Evolutionary conservation across 2,797 vertebrate genomes (phyloP).

Genomic region (Thunnus albacares): DNA sequence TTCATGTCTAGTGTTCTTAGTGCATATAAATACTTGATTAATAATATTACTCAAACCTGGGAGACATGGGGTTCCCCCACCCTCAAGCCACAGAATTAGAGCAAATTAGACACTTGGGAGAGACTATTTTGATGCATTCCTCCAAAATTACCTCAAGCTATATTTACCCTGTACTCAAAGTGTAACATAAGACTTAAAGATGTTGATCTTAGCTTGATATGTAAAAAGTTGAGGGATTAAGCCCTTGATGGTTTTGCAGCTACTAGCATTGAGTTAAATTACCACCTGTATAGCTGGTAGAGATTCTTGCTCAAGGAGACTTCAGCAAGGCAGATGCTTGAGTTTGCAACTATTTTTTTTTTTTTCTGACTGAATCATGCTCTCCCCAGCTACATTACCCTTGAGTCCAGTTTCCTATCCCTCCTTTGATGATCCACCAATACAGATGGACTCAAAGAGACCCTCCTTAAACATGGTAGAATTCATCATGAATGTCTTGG

Average conservation of each 20-base stretch:
- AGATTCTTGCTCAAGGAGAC: slow-evolving; percentile 13
- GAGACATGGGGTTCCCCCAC: slow-evolving; percentile 36
- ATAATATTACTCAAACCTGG: slow-evolving; percentile 54
- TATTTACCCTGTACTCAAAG: slow-evolving; percentile 43
- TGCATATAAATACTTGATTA: slow-evolving; percentile 62
- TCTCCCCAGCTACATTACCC: neutral
- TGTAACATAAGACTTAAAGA: slow-evolving; percentile 31
- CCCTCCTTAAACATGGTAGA: neutral
- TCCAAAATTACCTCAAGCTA: slow-evolving; percentile 59
- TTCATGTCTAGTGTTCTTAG: slow-evolving; percentile 24
- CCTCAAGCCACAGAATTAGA: slow-evolving; percentile 43
- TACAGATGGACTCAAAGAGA: neutral
- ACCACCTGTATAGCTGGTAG: neutral
- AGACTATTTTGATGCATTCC: slow-evolving; percentile 69
- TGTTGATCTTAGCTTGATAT: slow-evolving; percentile 38
- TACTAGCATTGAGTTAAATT: neutral
- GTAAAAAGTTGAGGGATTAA: slow-evolving; percentile 13
- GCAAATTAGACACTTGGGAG: slow-evolving; percentile 63
- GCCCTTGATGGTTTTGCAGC: neutral
- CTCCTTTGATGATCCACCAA: slow-evolving; percentile 7
- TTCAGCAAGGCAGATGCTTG: neutral
- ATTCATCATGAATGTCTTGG: slow-evolving; percentile 17
- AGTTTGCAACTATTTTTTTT: neutral
- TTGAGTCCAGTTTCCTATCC: neutral
- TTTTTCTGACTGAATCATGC: neutral